Conservation (phyloP, 2,888 invertebrate species). For the Cheiracanthium punctorium region DNA sequence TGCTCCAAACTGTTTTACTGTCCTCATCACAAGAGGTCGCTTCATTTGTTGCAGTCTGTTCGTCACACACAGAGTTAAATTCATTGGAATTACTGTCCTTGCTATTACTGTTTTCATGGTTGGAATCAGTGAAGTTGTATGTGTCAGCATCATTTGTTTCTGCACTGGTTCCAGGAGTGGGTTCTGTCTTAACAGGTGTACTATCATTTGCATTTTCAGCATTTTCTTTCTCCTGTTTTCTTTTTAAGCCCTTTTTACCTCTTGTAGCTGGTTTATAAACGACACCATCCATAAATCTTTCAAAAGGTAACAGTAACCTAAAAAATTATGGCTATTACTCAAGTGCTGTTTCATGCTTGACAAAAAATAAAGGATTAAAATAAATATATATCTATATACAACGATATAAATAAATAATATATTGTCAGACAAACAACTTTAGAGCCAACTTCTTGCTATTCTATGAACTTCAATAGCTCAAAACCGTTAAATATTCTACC, state of each 20-base stretch:
- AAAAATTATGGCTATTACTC: too few relatives aligned
- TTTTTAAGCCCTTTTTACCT: conserved; percentile 74
- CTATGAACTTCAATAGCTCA: too few relatives aligned
- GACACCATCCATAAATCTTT: conserved; percentile 71
- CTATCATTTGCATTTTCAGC: background rate
- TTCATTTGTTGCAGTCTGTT: conserved; percentile 31
- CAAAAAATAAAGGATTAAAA: too few relatives aligned
- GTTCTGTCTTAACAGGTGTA: background rate
- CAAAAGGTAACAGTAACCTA: conserved; percentile 73
- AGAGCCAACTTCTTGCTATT: too few relatives aligned
- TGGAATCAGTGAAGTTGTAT: conserved; percentile 60
- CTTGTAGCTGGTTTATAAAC: conserved; percentile 73
- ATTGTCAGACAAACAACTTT: too few relatives aligned
- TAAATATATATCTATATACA: too few relatives aligned
- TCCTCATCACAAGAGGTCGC: conserved; percentile 59
- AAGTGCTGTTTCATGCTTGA: too few relatives aligned
- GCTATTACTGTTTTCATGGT: conserved; percentile 64
- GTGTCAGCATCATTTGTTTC: conserved; percentile 45
- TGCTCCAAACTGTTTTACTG: conserved; percentile 65
- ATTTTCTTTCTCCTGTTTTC: conserved; percentile 25
- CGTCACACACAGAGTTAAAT: conserved; percentile 43
- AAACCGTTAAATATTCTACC: too few relatives aligned
- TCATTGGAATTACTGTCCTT: conserved; percentile 63
- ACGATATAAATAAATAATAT: too few relatives aligned
- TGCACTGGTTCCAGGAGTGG: conserved; percentile 9